These are phyloP conservation scores for Pissodes strobi DNA, from an alignment of 1,140 invertebrate genomes.

Conservation along the genomic window DNA sequence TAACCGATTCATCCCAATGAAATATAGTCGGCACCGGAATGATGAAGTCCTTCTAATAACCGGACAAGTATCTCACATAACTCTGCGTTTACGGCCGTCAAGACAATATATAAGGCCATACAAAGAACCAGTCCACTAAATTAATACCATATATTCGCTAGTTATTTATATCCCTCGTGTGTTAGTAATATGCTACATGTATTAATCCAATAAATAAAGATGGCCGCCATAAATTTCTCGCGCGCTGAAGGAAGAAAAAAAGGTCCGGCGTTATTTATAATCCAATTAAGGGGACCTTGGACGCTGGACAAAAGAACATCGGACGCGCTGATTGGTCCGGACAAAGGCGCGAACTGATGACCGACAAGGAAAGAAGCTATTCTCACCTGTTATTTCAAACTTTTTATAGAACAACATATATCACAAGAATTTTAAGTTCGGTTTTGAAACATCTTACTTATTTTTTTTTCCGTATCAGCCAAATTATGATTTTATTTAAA, in stretches of 20 bases:
- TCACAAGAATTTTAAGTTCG: too few species aligned
- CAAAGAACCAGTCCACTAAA: slow-evolving; percentile 53
- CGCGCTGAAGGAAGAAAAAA: slow-evolving; percentile 39
- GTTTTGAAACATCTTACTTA: too few species aligned
- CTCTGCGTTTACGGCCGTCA: slow-evolving; percentile 13
- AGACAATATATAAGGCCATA: slow-evolving; percentile 48
- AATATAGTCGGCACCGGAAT: too few species aligned
- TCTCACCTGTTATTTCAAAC: too few species aligned
- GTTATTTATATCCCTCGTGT: slow-evolving; percentile 57
- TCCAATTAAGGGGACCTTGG: slow-evolving; percentile 50
- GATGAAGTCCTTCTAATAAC: too few species aligned
- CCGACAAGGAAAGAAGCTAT: too few species aligned
- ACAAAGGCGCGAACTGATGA: too few species aligned
- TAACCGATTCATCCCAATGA: too few species aligned
- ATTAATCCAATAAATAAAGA: slow-evolving; percentile 59
- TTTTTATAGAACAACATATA: too few species aligned
- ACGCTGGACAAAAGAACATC: slow-evolving; percentile 28
- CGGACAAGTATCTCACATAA: slow-evolving; percentile 37
- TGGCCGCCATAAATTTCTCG: slow-evolving; percentile 55
- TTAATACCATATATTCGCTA: slow-evolving; percentile 56
- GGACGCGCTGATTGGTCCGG: slow-evolving; percentile 6
- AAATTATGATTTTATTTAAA: too few species aligned
- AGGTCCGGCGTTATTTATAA: slow-evolving; percentile 53
- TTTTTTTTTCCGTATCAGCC: too few species aligned
- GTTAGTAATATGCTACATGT: slow-evolving; percentile 58